A percentile compares a stretch with the other conserved stretches of the same genome.
These are phyloP conservation scores for Lasioglossum lativentre DNA, from an alignment of 2,888 invertebrate species.

Conservation along the genomic window DNA sequence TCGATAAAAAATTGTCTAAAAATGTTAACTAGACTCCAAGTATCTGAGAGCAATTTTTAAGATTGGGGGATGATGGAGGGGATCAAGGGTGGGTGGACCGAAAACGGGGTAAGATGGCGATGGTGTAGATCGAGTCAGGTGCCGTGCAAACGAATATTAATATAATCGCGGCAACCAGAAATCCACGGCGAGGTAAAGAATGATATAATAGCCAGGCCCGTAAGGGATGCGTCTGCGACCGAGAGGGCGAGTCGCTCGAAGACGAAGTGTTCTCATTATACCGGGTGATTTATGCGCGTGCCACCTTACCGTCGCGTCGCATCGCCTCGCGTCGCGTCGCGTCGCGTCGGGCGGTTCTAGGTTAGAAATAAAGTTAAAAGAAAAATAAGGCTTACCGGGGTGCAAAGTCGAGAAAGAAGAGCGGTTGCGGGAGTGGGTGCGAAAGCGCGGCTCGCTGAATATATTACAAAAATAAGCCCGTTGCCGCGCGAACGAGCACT, in stretches of 20 bases:
- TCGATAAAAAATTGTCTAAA: neutral
- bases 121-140: neutral
- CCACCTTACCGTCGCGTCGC: conserved; percentile 74
- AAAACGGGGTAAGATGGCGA: neutral
- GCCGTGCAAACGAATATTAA: conserved; percentile 65
- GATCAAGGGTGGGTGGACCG: neutral
- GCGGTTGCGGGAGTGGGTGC: conserved; percentile 34
- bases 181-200: conserved; percentile 72
- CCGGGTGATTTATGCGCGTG: conserved; percentile 83
- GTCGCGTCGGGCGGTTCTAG: conserved; percentile 76
- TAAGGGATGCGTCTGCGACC: conserved; percentile 75
- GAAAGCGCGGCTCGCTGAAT: conserved; percentile 64
- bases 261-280: conserved; percentile 84
- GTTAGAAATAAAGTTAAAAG: conserved; percentile 84
- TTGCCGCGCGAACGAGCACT: conserved; percentile 53
- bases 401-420: conserved; percentile 79
- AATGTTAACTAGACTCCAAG: neutral
- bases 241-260: conserved; percentile 78
- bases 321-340: too few relatives aligned
- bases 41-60: neutral
- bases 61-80: neutral
- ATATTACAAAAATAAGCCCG: conserved; percentile 76
- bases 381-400: conserved; percentile 84
- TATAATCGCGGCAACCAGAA: conserved; percentile 61
- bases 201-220: conserved; percentile 74